Conservation (phyloP, 2,113 vertebrate genomes). For the Callospermophilus lateralis region DNA sequence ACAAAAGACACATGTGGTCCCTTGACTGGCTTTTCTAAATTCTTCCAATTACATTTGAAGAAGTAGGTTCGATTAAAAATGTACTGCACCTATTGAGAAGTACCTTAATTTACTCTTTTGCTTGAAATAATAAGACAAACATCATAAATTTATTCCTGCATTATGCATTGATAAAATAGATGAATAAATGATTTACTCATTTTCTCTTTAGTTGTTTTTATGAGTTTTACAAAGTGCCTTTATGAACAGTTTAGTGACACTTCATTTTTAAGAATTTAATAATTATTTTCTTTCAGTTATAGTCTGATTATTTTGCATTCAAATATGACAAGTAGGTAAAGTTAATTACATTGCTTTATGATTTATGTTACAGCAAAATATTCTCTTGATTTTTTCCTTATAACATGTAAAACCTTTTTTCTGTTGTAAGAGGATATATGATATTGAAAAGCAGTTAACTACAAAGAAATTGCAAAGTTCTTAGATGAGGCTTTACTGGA, state of each 20-base stretch:
- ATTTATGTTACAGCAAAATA: not conserved
- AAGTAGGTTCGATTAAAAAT: not conserved
- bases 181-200: not conserved
- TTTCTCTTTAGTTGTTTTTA: constrained; percentile 4
- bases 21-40: not conserved
- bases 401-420: constrained; percentile 10
- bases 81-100: constrained; percentile 1
- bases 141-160: not conserved
- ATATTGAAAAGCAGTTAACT: not conserved
- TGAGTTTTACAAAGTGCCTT: not conserved
- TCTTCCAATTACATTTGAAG: not conserved
- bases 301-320: not conserved
- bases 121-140: not conserved
- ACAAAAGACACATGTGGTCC: not conserved
- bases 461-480: constrained; percentile 26
- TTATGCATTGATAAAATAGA: not conserved
- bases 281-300: constrained; percentile 27
- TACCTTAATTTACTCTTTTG: not conserved
- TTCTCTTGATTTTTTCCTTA: not conserved
- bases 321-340: not conserved
- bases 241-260: not conserved
- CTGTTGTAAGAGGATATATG: not conserved
- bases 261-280: constrained; percentile 38
- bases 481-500: not conserved
- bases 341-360: not conserved